A percentile compares a stretch with the other conserved stretches of the same genome.
Conservation (phyloP, 2,113 vertebrate genomes). For the Dromas ardeola region DNA sequence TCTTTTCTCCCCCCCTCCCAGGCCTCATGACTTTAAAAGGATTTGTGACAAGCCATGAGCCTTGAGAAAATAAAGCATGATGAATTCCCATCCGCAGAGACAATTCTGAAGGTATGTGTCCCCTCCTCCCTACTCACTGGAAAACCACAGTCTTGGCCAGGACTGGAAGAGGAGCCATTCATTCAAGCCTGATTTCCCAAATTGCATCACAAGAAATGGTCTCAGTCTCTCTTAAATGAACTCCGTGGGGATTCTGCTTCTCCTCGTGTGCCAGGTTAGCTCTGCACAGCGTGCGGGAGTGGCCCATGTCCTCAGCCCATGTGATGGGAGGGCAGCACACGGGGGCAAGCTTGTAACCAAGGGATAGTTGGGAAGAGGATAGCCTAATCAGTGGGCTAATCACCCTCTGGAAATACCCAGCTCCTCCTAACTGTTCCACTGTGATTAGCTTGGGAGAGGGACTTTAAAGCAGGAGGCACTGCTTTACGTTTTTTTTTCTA, state of each 20-base stretch:
- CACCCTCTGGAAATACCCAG: not conserved
- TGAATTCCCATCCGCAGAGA: conserved; percentile 59
- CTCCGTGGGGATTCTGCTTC: not conserved
- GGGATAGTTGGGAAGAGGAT: not conserved
- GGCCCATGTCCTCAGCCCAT: fast-evolving
- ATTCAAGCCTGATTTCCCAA: not conserved
- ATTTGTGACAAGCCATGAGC: conserved; percentile 32
- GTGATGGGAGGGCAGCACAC: not conserved
- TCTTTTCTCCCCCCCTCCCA: not conserved
- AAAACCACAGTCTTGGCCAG: conserved; percentile 60
- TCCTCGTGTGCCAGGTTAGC: not conserved
- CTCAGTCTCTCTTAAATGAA: not conserved
- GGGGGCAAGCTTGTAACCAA: not conserved
- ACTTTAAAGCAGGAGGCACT: not conserved
- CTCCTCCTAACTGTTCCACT: not conserved
- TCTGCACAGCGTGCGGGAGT: not conserved
- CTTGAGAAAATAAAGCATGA: conserved; percentile 66
- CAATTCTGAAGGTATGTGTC: not conserved
- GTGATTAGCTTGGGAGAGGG: not conserved
- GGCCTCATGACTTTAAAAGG: conserved; percentile 50
- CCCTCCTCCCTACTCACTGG: not conserved
- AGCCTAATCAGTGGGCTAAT: not conserved
- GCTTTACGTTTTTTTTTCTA: not conserved
- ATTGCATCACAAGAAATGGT: not conserved
- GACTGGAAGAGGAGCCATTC: not conserved